Percentiles rank a stretch among this genome's conserved stretches.
Evolutionary conservation across 2,888 invertebrate genomes (phyloP).

Genomic region (Cheilosia scutellata): DNA sequence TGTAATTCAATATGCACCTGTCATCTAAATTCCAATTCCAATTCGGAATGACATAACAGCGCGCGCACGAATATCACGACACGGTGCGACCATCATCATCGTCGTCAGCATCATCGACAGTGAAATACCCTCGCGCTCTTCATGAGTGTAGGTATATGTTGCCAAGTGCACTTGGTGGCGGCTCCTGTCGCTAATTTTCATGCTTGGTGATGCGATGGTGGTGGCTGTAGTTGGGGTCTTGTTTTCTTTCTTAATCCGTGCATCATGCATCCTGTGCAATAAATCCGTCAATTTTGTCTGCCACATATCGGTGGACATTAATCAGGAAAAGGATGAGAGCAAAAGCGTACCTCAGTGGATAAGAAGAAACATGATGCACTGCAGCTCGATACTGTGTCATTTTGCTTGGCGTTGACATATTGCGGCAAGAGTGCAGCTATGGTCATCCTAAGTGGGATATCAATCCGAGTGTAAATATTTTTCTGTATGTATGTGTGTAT

Average conservation of each 20-base stretch:
- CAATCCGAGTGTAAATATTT: background rate
- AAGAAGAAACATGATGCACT: slow-evolving; percentile 36
- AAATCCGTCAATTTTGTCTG: slow-evolving; percentile 64
- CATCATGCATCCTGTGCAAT: slow-evolving; percentile 64
- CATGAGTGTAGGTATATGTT: background rate
- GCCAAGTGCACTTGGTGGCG: slow-evolving; percentile 9
- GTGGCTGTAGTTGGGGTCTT: background rate
- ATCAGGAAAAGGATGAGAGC: slow-evolving; percentile 36
- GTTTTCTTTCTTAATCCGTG: slow-evolving; percentile 25
- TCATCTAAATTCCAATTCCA: slow-evolving; percentile 73
- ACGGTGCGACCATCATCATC: slow-evolving; percentile 29
- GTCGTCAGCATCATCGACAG: slow-evolving; percentile 48
- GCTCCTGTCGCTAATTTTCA: slow-evolving; percentile 68
- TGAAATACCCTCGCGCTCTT: background rate
- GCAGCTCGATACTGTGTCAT: slow-evolving; percentile 20
- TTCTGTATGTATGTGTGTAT: background rate
- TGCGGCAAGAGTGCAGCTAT: slow-evolving; percentile 17
- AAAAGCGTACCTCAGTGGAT: slow-evolving; percentile 39
- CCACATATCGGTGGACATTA: slow-evolving; percentile 43
- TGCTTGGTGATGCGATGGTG: slow-evolving; percentile 31
- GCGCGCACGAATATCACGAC: slow-evolving; percentile 65
- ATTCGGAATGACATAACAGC: slow-evolving; percentile 64
- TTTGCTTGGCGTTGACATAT: slow-evolving; percentile 49
- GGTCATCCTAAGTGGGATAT: slow-evolving; percentile 26
- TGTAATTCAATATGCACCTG: slow-evolving; percentile 71